Conservation (phyloP, 1,140 invertebrate species). For the Gonioctena quinquepunctata region DNA sequence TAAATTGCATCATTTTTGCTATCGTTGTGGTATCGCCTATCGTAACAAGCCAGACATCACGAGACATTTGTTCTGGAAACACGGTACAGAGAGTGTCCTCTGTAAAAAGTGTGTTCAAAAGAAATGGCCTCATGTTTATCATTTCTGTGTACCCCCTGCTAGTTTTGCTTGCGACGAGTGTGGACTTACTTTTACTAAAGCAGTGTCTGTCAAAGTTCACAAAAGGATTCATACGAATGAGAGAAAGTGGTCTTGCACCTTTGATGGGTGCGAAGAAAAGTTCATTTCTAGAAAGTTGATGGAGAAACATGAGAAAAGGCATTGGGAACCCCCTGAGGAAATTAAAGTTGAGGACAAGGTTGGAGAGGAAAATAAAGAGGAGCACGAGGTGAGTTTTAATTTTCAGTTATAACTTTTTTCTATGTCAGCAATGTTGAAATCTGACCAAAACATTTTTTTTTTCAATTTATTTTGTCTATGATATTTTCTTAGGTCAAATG, state of each 20-base stretch:
- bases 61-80: slow-evolving; percentile 88
- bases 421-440: background rate
- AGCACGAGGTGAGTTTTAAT: too few relatives aligned
- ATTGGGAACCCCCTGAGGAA: slow-evolving; percentile 58
- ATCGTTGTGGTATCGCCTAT: slow-evolving; percentile 81
- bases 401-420: too few relatives aligned
- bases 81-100: slow-evolving; percentile 82
- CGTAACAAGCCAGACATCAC: slow-evolving; percentile 81
- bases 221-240: slow-evolving; percentile 74
- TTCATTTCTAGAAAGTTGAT: slow-evolving; percentile 83
- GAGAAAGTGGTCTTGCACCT: slow-evolving; percentile 69
- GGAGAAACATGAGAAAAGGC: slow-evolving; percentile 66
- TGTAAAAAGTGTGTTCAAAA: slow-evolving; percentile 85
- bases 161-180: slow-evolving; percentile 81
- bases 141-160: slow-evolving; percentile 81
- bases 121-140: slow-evolving; percentile 88
- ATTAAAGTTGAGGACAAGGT: slow-evolving; percentile 37
- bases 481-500: too few relatives aligned
- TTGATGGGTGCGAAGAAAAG: slow-evolving; percentile 69
- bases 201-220: slow-evolving; percentile 81
- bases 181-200: slow-evolving; percentile 70
- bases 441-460: too few relatives aligned
- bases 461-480: too few relatives aligned
- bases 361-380: slow-evolving; percentile 46
- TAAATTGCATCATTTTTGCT: slow-evolving; percentile 82